A percentile compares a stretch with the other conserved stretches of the same genome.
These are phyloP conservation scores for Acanthisitta chloris DNA, from an alignment of 2,113 vertebrate genomes.

Conservation along the genomic window DNA sequence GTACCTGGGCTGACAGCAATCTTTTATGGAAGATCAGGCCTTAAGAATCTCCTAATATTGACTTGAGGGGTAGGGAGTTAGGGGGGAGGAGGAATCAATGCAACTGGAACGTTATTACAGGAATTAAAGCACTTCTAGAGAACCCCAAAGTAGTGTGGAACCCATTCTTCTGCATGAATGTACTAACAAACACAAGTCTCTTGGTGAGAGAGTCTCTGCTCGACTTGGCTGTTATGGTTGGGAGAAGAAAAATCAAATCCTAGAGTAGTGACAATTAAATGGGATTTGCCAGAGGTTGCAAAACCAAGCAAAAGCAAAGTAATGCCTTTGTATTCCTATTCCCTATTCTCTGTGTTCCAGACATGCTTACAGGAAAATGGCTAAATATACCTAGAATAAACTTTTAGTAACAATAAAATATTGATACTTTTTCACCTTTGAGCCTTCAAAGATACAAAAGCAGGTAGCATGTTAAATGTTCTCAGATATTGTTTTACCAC, in stretches of 20 bases:
- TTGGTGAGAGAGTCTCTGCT: neutral
- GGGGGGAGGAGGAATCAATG: neutral
- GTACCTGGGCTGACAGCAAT: neutral
- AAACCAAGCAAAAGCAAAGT: neutral
- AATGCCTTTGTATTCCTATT: neutral
- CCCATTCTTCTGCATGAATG: neutral
- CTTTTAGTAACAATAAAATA: neutral
- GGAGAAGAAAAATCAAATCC: neutral
- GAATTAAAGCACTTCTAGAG: neutral
- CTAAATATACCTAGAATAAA: neutral
- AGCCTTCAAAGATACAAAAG: neutral
- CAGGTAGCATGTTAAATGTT: neutral
- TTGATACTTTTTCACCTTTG: neutral
- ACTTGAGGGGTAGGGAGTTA: fast-evolving
- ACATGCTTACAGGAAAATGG: neutral
- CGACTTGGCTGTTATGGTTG: fast-evolving
- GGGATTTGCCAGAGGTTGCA: neutral
- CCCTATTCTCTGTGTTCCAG: neutral
- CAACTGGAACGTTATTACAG: neutral
- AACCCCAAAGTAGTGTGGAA: neutral
- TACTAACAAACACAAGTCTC: neutral
- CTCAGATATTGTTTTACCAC: neutral
- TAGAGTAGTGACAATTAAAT: neutral
- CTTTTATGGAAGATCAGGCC: neutral
- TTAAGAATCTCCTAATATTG: neutral